Base-by-base conservation (phyloP, 2,888 invertebrate genomes). In the Drosophila atroscutellata region DNA sequence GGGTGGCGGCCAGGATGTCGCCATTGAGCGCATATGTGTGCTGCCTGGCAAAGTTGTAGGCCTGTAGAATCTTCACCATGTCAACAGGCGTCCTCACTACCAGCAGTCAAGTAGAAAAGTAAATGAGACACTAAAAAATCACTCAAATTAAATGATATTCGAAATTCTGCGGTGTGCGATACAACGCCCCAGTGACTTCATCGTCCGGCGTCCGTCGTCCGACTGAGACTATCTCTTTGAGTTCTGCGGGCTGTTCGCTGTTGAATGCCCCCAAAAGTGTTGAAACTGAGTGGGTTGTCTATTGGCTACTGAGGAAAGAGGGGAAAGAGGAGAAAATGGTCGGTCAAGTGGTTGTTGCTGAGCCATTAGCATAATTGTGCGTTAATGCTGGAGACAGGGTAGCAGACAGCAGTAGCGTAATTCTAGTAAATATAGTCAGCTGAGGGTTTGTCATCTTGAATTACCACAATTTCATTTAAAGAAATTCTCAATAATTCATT, bases 21-120 rank as follows among this genome's bases (percentile, higher is more conserved):
- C 93, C 93, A 77, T 86, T 91, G 9, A 92, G 86, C 9, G 93
- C 90, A 73, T 91, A 93, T 1, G 92, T 93, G 72, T 91, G 91
- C 80, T 93, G 93, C 76, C 90, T 91, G 50, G 92, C 90, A 75
- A 93, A 93, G 70, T 93, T 93, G 51, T 93, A 93, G 15, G 93
- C 92, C 81, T 93, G 92, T 39, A 93, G 81, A 49, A 93, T 92
- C 84, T 92, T 92, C 47, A 93, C 93, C 93, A 93, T 93, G 74
- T 55, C 68, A 47, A 59, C 61, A 24, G 69, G 42, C 45, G 59
- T 54, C 57, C 20, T 45, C 59, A 45, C 84, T 85, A 65, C 39
- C 57, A 72, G 30, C 54, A 70, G 24, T 36, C 51, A 30, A 59
- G 13, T 36, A 59, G 7, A 15, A 8, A 45, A 55, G 36, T 28